Evolutionary conservation across 2,113 vertebrate species (phyloP).

Genomic region (Coptodon rendalli): DNA sequence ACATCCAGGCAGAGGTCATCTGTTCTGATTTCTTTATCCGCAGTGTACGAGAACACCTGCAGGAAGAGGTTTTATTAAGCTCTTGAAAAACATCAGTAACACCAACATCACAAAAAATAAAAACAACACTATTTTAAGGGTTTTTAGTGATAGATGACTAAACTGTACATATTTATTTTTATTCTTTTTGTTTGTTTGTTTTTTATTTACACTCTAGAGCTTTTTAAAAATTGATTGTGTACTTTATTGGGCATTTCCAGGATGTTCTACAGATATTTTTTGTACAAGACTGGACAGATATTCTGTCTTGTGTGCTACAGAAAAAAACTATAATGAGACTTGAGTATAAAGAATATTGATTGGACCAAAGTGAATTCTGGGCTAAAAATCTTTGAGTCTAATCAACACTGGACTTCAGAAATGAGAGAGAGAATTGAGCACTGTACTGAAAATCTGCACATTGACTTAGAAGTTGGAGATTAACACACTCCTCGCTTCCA

Average conservation of each 20-base stretch:
- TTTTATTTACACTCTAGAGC: background rate
- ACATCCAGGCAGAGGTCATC: constrained; percentile 97
- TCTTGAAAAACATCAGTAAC: background rate
- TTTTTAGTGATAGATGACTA: background rate
- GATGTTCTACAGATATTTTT: background rate
- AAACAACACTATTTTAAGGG: background rate
- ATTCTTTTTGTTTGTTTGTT: background rate
- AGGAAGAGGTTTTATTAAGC: background rate
- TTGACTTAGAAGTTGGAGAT: background rate
- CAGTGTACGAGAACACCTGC: constrained; percentile 97
- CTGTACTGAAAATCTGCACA: background rate
- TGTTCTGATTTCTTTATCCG: constrained; percentile 95
- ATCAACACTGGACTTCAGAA: background rate
- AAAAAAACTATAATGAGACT: background rate
- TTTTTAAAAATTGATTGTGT: background rate
- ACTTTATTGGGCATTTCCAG: background rate
- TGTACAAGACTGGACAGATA: background rate
- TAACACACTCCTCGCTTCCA: background rate
- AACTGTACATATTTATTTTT: background rate
- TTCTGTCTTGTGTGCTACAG: background rate
- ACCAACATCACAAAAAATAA: background rate
- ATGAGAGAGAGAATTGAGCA: background rate
- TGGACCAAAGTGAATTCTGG: background rate
- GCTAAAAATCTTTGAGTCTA: background rate
- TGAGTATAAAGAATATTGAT: background rate